Base-by-base conservation (phyloP, 1,140 invertebrate species). In the Nasonia vitripennis region DNA sequence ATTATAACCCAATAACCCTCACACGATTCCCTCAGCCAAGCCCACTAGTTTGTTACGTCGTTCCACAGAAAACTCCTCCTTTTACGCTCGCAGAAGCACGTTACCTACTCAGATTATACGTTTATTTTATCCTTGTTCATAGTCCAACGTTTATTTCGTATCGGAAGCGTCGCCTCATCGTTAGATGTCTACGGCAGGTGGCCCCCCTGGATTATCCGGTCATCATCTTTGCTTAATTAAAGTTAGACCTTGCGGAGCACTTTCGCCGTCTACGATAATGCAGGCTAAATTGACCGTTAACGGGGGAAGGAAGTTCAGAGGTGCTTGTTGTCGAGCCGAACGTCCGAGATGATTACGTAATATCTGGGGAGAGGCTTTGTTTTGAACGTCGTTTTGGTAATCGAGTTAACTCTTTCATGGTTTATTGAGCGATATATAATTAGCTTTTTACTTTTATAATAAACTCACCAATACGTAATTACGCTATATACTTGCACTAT, bases 201-300 rank as follows among this genome's bases (percentile, higher is more conserved):
- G 11, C 23, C 1, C 70, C 23, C 17, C 9, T n/a, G 20, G 75
- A 78, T 78, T 51, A 78, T 78, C 48, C 75, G 48, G 27, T 78
- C 48, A 55, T 78, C 23, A 78, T 31, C 75, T 78, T 27, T 23
- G 37, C 37, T 75, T 75, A 45, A 75, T 41, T 78, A 51, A 51
- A 78, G n/a, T 78, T 78, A n/a, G 37, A n/a, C 37, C 14, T 20
- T n/a, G 55, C 20, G 7, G 10, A 31, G 23, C 68, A 31, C 27
- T 71, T 71, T 34, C 34, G 4, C 17, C 17, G 4, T 62, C 73
- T 34, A 75, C 34, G 20, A 20, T 75, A 45, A 37, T 75, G 17
- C 73, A n/a, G 37, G 5, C 6, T 75, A 45, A 75, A 75, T 75
- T 45, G 73, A 75, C 20, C n/a, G 37, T 45, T 75, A 75, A 75